phyloP scores from a whole-genome alignment of 2,888 invertebrate genomes.

The Ptychoptera contaminata region DNA sequence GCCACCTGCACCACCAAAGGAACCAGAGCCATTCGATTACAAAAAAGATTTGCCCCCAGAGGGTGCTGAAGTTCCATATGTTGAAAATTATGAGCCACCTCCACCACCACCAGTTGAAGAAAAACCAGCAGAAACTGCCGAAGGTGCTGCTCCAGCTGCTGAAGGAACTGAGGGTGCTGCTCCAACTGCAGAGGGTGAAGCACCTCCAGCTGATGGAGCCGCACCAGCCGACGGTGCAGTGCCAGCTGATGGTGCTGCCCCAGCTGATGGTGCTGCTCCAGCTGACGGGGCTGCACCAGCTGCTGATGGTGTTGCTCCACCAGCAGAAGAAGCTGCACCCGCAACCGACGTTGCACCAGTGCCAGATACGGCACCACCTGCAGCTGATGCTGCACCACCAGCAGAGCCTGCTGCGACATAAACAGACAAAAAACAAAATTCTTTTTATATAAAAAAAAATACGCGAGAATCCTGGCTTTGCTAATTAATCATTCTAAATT shows the following conservation, averaged over 20 bases:
- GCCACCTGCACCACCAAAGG: constrained; percentile 25
- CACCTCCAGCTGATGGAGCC: constrained; percentile 17
- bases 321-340: constrained; percentile 16
- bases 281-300: constrained; percentile 20
- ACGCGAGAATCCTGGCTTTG: too few species aligned
- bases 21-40: constrained; percentile 32
- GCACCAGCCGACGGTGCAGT: constrained; percentile 18
- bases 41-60: constrained; percentile 31
- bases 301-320: constrained; percentile 21
- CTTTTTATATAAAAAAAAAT: background rate
- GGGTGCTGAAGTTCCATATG: constrained; percentile 31
- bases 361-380: constrained; percentile 21
- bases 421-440: constrained; percentile 7
- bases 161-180: constrained; percentile 13
- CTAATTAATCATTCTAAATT: too few species aligned
- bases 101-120: constrained; percentile 22
- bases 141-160: background rate
- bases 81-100: constrained; percentile 30
- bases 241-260: constrained; percentile 20
- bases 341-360: constrained; percentile 19
- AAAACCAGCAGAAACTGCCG: background rate
- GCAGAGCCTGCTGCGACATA: constrained; percentile 15
- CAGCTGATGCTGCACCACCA: constrained; percentile 17
- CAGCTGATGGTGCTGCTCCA: constrained; percentile 18
- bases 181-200: constrained; percentile 19